phyloP scores from a whole-genome alignment of 2,113 vertebrate species.

The Urocynchramus pylzowi region DNA sequence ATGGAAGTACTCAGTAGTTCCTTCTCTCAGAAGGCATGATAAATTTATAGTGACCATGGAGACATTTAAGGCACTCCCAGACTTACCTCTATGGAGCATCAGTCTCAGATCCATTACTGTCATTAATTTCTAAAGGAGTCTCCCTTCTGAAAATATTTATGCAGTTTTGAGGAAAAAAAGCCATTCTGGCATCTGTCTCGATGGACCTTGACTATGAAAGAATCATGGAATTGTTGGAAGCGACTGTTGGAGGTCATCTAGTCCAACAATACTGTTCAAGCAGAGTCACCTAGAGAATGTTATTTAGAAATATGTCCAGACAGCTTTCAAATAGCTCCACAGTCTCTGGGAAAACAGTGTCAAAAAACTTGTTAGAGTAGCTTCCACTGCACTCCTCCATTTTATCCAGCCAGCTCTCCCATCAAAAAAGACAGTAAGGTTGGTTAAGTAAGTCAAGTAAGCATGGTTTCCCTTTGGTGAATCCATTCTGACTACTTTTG shows the following conservation, averaged over 20 bases:
- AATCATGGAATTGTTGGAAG: neutral
- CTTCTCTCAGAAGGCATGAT: neutral
- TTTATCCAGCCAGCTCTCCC: neutral
- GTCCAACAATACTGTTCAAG: neutral
- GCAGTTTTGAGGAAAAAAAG: neutral
- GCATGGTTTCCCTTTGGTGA: neutral
- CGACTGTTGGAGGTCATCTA: neutral
- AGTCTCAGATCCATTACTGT: neutral
- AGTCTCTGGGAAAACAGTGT: neutral
- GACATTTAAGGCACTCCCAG: neutral
- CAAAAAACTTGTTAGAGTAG: neutral
- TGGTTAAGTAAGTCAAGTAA: too few relatives aligned
- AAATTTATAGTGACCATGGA: neutral
- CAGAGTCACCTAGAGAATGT: neutral
- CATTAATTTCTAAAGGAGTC: neutral
- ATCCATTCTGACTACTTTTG: neutral
- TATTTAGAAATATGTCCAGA: neutral
- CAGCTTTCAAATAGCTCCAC: neutral
- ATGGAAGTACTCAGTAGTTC: neutral
- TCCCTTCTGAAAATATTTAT: neutral
- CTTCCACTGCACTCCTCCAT: neutral
- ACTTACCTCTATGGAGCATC: neutral
- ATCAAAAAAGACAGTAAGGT: neutral
- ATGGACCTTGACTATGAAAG: neutral
- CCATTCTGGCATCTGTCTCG: neutral